phyloP scores from a whole-genome alignment of 64 coral and sea anemone genomes.

The Acropora tenuis region DNA sequence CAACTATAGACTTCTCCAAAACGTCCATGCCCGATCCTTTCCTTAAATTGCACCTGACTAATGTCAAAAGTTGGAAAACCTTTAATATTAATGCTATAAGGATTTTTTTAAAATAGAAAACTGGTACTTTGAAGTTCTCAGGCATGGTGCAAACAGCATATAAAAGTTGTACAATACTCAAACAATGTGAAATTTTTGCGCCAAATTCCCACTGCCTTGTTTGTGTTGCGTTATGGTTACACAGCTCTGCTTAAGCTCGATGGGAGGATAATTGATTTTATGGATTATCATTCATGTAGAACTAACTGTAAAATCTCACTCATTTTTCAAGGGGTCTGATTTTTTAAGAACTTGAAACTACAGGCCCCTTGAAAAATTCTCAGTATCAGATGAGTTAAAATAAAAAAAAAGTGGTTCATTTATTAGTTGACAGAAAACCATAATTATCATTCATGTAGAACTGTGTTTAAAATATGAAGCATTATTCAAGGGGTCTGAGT shows the following conservation, averaged over 20 bases:
- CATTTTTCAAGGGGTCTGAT: too few species aligned
- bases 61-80: not conserved
- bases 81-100: not conserved
- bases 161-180: not conserved
- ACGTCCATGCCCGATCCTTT: constrained; percentile 19
- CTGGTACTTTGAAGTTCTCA: constrained; percentile 1
- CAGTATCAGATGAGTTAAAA: too few species aligned
- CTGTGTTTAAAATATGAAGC: not conserved
- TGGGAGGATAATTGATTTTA: not conserved
- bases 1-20: constrained; percentile 23
- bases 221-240: not conserved
- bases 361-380: too few species aligned
- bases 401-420: too few species aligned
- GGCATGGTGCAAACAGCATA: not conserved
- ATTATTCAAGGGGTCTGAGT: too few species aligned
- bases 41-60: not conserved
- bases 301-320: too few species aligned
- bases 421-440: too few species aligned
- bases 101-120: constrained; percentile 1
- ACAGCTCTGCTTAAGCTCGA: not conserved
- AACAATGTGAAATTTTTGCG: not conserved
- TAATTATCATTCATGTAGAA: not conserved
- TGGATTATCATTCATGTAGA: too few species aligned
- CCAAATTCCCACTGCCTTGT: not conserved
- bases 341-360: too few species aligned